phyloP scores from a whole-genome alignment of 2,113 vertebrate species.

The Leptobrachium ailaonicum region DNA sequence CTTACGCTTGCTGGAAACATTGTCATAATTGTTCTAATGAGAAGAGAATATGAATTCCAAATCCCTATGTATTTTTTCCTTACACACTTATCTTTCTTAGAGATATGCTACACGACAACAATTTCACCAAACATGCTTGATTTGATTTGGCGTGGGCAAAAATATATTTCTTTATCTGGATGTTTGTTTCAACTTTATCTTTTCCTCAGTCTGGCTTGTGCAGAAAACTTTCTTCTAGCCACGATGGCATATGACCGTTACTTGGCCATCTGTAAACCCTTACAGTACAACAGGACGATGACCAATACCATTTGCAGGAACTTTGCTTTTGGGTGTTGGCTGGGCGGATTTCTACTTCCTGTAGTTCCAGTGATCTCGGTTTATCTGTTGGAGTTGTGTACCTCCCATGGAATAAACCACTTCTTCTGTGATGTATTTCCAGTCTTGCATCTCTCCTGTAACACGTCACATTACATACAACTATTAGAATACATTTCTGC shows the following conservation, averaged over 20 bases:
- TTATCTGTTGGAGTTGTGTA: not conserved
- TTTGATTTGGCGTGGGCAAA: slow-evolving; percentile 39
- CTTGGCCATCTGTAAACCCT: slow-evolving; percentile 47
- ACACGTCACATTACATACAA: not conserved
- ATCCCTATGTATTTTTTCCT: slow-evolving; percentile 55
- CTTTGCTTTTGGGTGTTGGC: not conserved
- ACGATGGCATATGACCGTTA: slow-evolving; percentile 50
- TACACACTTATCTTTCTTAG: slow-evolving; percentile 52
- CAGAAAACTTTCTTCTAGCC: slow-evolving; percentile 48
- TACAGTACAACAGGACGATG: slow-evolving; percentile 44
- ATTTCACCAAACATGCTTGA: slow-evolving; percentile 52
- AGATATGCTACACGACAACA: slow-evolving; percentile 51
- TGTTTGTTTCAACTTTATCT: slow-evolving; percentile 50
- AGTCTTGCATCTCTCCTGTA: not conserved
- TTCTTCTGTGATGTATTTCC: slow-evolving; percentile 26
- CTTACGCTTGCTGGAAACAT: slow-evolving; percentile 29
- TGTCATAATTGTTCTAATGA: slow-evolving; percentile 50
- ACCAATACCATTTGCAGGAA: not conserved
- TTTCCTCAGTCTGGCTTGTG: slow-evolving; percentile 47
- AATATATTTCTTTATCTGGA: slow-evolving; percentile 35
- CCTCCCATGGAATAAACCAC: slow-evolving; percentile 1
- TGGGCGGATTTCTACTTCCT: not conserved
- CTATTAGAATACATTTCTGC: not conserved
- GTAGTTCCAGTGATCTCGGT: not conserved
- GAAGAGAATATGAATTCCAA: slow-evolving; percentile 6